These are phyloP conservation scores for Babylonia areolata DNA, from an alignment of 1,140 invertebrate species.

Conservation along the genomic window DNA sequence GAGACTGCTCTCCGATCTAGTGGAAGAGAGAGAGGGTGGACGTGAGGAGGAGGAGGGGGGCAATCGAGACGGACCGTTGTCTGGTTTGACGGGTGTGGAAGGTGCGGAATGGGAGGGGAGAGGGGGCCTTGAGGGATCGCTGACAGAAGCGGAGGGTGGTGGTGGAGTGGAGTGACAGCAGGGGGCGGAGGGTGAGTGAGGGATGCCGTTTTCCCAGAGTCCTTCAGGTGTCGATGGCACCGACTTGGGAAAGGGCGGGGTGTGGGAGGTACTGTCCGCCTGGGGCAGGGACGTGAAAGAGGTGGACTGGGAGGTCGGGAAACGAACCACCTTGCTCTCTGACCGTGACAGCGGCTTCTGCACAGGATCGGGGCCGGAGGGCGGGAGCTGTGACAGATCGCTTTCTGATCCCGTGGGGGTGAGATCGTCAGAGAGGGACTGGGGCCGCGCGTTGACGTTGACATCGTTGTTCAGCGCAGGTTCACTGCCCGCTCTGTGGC, in stretches of 20 bases:
- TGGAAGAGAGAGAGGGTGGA: slow-evolving; percentile 40
- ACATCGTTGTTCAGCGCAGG: slow-evolving; percentile 72
- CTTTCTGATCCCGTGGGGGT: neutral
- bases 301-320: neutral
- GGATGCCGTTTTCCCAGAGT: neutral
- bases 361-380: neutral
- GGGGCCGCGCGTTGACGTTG: neutral
- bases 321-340: neutral
- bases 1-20: slow-evolving; percentile 67
- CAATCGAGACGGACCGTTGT: neutral
- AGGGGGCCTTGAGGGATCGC: neutral
- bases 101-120: neutral
- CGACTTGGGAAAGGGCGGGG: neutral
- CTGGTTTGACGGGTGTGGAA: neutral
- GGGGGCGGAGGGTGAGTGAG: neutral
- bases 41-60: neutral
- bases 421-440: neutral
- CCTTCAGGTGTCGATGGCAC: neutral
- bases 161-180: neutral
- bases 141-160: neutral
- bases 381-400: neutral
- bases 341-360: neutral
- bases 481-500: slow-evolving; percentile 77
- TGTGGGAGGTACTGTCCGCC: neutral
- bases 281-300: neutral